These are phyloP conservation scores for Tenthredo notha DNA, from an alignment of 2,888 invertebrate genomes.

Conservation along the genomic window DNA sequence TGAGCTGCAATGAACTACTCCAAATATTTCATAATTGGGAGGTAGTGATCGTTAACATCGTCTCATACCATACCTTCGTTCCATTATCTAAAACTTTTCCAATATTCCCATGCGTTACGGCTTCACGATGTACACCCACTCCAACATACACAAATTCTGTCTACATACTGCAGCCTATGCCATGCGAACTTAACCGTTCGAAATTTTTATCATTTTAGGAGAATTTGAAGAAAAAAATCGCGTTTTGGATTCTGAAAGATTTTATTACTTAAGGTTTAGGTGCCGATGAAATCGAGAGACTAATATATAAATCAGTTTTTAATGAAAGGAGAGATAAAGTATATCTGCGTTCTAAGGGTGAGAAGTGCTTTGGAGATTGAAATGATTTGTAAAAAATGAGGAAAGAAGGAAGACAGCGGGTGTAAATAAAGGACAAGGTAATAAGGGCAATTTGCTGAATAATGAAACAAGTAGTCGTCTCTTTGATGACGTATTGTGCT, in stretches of 20 bases:
- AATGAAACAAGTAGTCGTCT: conserved; percentile 27
- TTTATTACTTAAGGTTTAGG: not conserved
- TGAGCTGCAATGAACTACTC: conserved; percentile 7
- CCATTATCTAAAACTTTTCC: conserved; percentile 15
- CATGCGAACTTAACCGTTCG: not conserved
- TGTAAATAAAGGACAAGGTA: conserved; percentile 17
- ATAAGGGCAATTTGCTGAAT: conserved; percentile 23
- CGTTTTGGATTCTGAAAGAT: too few relatives aligned
- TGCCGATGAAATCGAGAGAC: not conserved
- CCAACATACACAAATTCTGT: not conserved
- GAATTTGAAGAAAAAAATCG: too few relatives aligned
- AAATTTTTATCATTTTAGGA: too few relatives aligned
- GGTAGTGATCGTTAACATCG: not conserved
- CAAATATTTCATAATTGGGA: conserved; percentile 36
- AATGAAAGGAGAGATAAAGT: not conserved
- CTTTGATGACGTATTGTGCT: conserved; percentile 30
- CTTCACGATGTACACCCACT: not conserved
- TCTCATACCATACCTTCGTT: not conserved
- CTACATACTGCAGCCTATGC: not conserved
- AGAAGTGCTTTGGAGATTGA: not conserved
- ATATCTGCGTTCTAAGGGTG: not conserved
- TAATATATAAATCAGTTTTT: not conserved
- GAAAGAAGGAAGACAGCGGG: not conserved
- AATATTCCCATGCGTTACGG: not conserved
- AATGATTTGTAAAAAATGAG: not conserved